Conservation (phyloP, 2,113 vertebrate genomes). For the Sceloporus tristichus region DNA sequence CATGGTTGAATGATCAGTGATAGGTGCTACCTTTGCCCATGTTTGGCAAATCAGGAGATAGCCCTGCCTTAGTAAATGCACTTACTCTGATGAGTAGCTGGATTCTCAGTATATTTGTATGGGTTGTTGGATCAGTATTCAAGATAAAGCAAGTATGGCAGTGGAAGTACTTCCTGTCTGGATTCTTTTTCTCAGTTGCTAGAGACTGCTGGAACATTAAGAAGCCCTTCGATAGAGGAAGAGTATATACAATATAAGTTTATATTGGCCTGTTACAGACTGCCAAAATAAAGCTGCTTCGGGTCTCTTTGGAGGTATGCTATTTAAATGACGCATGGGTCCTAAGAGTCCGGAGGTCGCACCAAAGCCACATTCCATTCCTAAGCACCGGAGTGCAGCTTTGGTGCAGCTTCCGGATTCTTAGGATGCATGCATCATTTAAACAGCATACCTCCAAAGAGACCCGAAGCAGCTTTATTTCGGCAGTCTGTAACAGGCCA, state of each 20-base stretch:
- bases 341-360: no score
- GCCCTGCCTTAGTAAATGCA: not conserved
- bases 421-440: no score
- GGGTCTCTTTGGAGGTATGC: no score
- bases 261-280: no score
- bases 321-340: no score
- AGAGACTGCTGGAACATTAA: not conserved
- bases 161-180: conserved; percentile 4
- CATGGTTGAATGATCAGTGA: not conserved
- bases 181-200: not conserved
- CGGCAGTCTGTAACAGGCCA: no score
- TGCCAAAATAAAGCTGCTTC: no score
- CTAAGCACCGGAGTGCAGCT: no score
- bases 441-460: no score
- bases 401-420: no score
- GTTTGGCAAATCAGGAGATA: not conserved
- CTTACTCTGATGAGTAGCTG: not conserved
- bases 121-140: not conserved
- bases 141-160: not conserved
- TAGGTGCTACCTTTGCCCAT: not conserved
- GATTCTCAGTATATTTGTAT: not conserved
- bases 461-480: no score
- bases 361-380: no score
- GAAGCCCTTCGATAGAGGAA: not conserved
- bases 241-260: not conserved